These are phyloP conservation scores for Papilio polytes DNA, from an alignment of 1,140 invertebrate genomes.

Conservation along the genomic window DNA sequence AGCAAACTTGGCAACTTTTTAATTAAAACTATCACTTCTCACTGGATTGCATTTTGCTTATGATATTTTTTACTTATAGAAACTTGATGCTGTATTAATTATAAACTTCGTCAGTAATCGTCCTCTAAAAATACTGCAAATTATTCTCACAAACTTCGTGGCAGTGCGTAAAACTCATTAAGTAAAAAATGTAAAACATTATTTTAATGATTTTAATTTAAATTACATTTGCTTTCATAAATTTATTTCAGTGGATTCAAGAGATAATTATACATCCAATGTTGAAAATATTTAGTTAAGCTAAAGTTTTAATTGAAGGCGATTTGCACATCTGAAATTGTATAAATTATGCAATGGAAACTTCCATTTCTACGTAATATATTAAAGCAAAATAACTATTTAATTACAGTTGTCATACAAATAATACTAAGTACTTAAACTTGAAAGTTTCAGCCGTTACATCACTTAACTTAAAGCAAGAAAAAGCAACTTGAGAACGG, in stretches of 20 bases:
- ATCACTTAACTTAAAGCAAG: background rate
- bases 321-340: background rate
- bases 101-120: background rate
- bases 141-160: background rate
- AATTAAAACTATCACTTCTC: constrained; percentile 15
- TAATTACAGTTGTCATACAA: too few relatives aligned
- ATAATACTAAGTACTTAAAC: too few relatives aligned
- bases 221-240: background rate
- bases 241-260: background rate
- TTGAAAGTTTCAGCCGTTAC: too few relatives aligned
- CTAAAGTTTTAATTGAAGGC: background rate
- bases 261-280: background rate
- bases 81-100: constrained; percentile 2
- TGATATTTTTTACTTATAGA: constrained; percentile 9
- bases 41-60: constrained; percentile 1
- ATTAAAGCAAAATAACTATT: too few relatives aligned
- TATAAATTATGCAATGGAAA: too few relatives aligned
- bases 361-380: too few relatives aligned
- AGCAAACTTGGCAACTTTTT: constrained; percentile 8
- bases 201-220: background rate
- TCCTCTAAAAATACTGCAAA: background rate
- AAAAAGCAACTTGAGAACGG: background rate
- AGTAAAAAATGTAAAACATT: background rate
- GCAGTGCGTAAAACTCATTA: background rate
- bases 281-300: background rate